A percentile compares a stretch with the other conserved stretches of the same genome.
Evolutionary conservation across 1,140 invertebrate genomes (phyloP).

Genomic region (Aphelinus certus): DNA sequence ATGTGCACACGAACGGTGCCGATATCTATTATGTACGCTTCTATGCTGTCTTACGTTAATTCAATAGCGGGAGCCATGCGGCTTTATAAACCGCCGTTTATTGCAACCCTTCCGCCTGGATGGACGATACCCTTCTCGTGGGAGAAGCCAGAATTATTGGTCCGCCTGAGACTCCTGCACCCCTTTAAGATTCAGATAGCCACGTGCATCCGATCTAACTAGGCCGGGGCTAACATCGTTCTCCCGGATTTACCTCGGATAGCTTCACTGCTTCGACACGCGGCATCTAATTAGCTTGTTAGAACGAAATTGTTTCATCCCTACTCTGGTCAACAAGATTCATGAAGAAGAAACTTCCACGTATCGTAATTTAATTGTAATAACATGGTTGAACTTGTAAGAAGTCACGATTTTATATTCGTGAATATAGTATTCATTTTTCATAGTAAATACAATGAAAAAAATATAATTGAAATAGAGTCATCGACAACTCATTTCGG

Average conservation of each 20-base stretch:
- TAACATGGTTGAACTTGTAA: too few species aligned
- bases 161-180: slow-evolving; percentile 48
- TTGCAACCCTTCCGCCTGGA: slow-evolving; percentile 54
- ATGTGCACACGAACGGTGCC: too few species aligned
- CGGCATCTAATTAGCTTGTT: slow-evolving; percentile 41
- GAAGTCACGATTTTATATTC: too few species aligned
- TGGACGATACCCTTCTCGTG: slow-evolving; percentile 45
- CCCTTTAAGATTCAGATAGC: slow-evolving; percentile 60
- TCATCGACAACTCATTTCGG: too few species aligned
- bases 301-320: slow-evolving; percentile 27
- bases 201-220: slow-evolving; percentile 53
- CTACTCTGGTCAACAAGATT: too few species aligned
- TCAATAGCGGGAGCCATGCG: slow-evolving; percentile 57
- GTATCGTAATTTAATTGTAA: too few species aligned
- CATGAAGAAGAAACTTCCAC: too few species aligned
- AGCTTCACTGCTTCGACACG: slow-evolving; percentile 20
- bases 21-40: slow-evolving; percentile 13
- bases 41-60: slow-evolving; percentile 59
- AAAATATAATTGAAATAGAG: too few species aligned
- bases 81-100: slow-evolving; percentile 54
- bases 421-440: too few species aligned
- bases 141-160: slow-evolving; percentile 61
- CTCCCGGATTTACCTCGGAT: slow-evolving; percentile 43
- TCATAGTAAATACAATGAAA: too few species aligned
- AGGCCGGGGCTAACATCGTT: slow-evolving; percentile 28